Base-by-base conservation (phyloP, 2,113 vertebrate genomes). In the Odocoileus virginianus region DNA sequence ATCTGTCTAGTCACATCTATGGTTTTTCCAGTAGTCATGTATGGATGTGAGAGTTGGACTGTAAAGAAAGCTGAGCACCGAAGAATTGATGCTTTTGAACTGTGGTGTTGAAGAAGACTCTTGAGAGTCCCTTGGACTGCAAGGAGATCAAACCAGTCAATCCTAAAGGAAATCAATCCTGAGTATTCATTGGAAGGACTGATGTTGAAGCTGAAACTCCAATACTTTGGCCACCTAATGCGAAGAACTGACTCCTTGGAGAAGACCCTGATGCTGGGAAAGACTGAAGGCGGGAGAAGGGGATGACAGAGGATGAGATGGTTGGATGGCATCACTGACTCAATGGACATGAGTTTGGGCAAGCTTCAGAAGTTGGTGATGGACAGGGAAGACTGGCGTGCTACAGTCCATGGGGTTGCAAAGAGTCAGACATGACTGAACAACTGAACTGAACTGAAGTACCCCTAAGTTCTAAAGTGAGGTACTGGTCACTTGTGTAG, bases 61-160 rank as follows among this genome's bases (percentile, higher is more conserved):
- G 9, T 36, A 11, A 71, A 71, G 17, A 71, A 71, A 71, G n/a
- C 8, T 21, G 4, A 71, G 64, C 1, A 1, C 64, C 0, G 0
- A 71, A 71, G 4, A 36, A 71, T 11, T 71, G 64, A 36, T 71
- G 64, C n/a, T 71, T 71, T 71, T 71, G 64, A 36, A 36, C 64
- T 21, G 17, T 36, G n/a, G 17, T 71, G n/a, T 71, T 71, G 17
- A 8, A 67, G 33, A 67, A 36, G 64, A 21, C n/a, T 71, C 64
- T 36, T 71, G 33, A 71, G 64, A 36, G 64, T 71, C 64, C 64
- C 9, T 71, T 71, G 64, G 64, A 11, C 9, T 21, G 64, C 33
- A 36, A 71, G 33, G n/a, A 71, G n/a, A 71, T 71, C 64, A 0
- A 71, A 36, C 64, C 64, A 71, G n/a, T 71, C 64, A 0, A 21